Base-by-base conservation (phyloP, 2,797 vertebrate genomes). In the Rhinatrema bivittatum region DNA sequence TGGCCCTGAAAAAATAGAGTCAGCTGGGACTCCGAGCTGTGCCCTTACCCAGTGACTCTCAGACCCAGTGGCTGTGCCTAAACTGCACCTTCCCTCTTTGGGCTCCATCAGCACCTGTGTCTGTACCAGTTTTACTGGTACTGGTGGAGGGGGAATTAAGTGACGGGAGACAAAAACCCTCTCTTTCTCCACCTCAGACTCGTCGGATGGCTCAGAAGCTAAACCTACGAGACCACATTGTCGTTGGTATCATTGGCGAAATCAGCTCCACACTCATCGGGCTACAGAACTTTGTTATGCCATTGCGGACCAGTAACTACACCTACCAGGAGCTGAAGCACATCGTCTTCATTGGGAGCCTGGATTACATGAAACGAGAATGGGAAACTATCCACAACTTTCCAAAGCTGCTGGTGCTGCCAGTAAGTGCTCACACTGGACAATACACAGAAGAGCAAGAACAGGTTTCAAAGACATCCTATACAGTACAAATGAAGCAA, bases 201-300 rank as follows among this genome's bases (percentile, higher is more conserved):
- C 30, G 42, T 13, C 16, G 38, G 28, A 19, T 22, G 15, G 42
- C 42, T 10, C 20, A n/a, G 5, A 10, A n/a, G 4, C 14, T 38
- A 28, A 15, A 29, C 3, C 47, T 76, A 24, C 42, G 10, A 17
- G 34, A 61, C 32, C 71, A 76, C 24, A 23, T 78, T 15, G 32
- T 74, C 7, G 66, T 56, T 3, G 78, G 76, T 2, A 6, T 70
- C 18, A 76, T 78, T 17, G 68, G 70, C 29, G 47, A 67, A 11
- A 31, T 43, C 4, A 47, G 44, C 1, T 76, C 62, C 6, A 13
- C 44, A 1, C 10, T 60, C 23, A 39, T 69, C 10, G 70, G 70
- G 7, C 68, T 79, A 19, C 62, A 47, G n/a, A 76, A 75, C 30
- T 76, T 82, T 4, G 50, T 74, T n/a, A 73, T 76, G 63, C 78